phyloP scores from a whole-genome alignment of 1,140 invertebrate genomes.

The Leptinotarsa lineolata region DNA sequence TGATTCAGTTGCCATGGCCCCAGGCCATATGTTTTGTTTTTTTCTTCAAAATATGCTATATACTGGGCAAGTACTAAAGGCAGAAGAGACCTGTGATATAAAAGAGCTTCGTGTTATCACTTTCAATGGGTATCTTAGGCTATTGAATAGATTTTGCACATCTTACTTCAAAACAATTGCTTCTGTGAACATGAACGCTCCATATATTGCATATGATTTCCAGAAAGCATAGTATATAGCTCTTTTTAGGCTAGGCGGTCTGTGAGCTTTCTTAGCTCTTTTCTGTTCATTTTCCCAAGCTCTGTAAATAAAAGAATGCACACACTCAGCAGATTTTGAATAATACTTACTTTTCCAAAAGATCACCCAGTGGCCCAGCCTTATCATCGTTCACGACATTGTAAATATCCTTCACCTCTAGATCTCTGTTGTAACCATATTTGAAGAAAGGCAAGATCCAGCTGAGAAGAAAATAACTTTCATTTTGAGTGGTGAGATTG shows the following conservation, averaged over 20 bases:
- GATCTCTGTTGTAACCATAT: constrained; percentile 60
- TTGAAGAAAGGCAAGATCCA: constrained; percentile 71
- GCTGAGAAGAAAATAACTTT: constrained; percentile 47
- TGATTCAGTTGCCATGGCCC: constrained; percentile 11
- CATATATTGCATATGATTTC: constrained; percentile 43
- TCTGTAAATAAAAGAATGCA: constrained; percentile 58
- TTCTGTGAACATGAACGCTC: constrained; percentile 46
- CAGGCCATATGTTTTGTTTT: constrained; percentile 8
- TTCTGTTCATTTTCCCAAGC: constrained; percentile 60
- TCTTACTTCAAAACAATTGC: constrained; percentile 46
- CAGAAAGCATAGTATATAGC: constrained; percentile 56
- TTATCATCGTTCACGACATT: constrained; percentile 41
- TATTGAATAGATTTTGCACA: not conserved
- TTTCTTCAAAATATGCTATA: constrained; percentile 56
- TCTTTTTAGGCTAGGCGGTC: constrained; percentile 41
- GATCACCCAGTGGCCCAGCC: constrained; percentile 59
- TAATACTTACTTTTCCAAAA: constrained; percentile 63
- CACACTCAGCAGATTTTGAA: not conserved
- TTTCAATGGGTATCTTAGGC: not conserved
- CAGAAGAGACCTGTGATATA: constrained; percentile 39
- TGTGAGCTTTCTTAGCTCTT: constrained; percentile 37
- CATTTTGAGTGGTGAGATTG: too few species aligned
- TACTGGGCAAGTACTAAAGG: constrained; percentile 48
- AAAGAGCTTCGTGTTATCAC: not conserved
- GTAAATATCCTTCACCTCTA: constrained; percentile 72